Percentiles rank a stretch among this genome's conserved stretches.
Evolutionary conservation across 2,797 vertebrate species (phyloP).

Genomic region (Microcaecilia unicolor): DNA sequence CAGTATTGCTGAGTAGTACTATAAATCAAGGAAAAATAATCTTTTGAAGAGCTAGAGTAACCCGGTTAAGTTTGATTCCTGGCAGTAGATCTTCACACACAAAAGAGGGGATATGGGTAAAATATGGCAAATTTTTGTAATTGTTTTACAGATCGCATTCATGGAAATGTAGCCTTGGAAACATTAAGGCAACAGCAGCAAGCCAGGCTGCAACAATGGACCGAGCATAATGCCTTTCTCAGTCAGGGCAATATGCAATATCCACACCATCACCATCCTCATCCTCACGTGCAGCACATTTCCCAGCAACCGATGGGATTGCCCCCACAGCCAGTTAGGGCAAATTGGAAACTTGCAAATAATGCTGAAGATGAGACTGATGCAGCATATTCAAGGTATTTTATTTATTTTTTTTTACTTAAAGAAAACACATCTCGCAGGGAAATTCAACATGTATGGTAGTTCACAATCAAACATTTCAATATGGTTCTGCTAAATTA

Average conservation of each 20-base stretch:
- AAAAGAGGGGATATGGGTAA: conserved; percentile 35
- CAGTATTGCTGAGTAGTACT: too few species aligned
- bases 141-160: conserved; percentile 71
- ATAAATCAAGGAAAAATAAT: too few species aligned
- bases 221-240: conserved; percentile 78
- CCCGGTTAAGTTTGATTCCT: conserved; percentile 9
- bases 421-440: too few species aligned
- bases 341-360: conserved; percentile 80
- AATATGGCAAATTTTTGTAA: conserved; percentile 9
- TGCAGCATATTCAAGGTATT: conserved; percentile 78
- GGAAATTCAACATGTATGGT: too few species aligned
- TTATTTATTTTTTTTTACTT: too few species aligned
- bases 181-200: conserved; percentile 82
- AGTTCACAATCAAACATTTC: too few species aligned
- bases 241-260: conserved; percentile 73
- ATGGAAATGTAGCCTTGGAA: conserved; percentile 77
- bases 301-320: conserved; percentile 77
- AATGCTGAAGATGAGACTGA: conserved; percentile 78
- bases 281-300: conserved; percentile 75
- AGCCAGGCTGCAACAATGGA: conserved; percentile 82
- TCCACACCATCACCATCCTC: conserved; percentile 74
- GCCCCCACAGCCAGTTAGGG: conserved; percentile 78
- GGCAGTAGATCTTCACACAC: conserved; percentile 18
- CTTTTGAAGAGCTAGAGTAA: too few species aligned
- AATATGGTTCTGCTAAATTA: too few species aligned